A percentile compares a stretch with the other conserved stretches of the same genome.
phyloP scores from a whole-genome alignment of 2,113 vertebrate species.

The Tichodroma muraria region DNA sequence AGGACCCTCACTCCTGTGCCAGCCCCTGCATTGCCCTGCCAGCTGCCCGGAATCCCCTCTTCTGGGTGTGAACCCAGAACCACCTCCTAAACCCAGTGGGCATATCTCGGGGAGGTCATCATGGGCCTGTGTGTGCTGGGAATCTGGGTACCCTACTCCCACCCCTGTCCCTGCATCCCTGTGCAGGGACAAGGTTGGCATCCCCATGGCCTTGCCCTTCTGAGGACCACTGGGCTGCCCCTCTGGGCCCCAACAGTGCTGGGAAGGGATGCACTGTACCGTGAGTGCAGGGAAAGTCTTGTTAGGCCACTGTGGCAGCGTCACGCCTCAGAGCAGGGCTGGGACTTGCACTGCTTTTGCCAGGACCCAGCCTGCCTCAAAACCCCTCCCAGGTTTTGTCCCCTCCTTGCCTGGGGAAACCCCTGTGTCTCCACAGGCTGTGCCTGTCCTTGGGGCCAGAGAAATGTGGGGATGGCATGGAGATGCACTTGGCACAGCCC shows the following conservation, averaged over 20 bases:
- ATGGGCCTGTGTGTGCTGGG: not conserved
- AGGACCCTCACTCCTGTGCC: not conserved
- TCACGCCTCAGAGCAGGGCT: not conserved
- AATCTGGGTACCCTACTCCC: not conserved
- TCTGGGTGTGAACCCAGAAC: not conserved
- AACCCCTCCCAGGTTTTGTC: not conserved
- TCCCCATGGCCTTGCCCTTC: not conserved
- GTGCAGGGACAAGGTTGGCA: not conserved
- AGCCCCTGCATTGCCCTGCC: not conserved
- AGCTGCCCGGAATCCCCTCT: not conserved
- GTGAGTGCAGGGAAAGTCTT: not conserved
- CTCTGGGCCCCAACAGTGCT: not conserved
- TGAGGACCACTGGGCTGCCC: not conserved
- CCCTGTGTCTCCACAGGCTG: not conserved
- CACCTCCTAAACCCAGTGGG: not conserved
- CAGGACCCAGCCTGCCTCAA: not conserved
- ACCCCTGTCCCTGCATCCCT: not conserved
- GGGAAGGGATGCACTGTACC: accelerated
- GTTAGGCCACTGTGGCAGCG: not conserved
- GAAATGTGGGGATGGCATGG: accelerated
- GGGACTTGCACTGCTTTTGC: not conserved
- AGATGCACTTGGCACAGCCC: not conserved
- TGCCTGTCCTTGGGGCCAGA: accelerated
- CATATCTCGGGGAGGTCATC: accelerated
- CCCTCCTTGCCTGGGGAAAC: not conserved